phyloP scores from a whole-genome alignment of 2,888 invertebrate genomes.

The Onchidella celtica region DNA sequence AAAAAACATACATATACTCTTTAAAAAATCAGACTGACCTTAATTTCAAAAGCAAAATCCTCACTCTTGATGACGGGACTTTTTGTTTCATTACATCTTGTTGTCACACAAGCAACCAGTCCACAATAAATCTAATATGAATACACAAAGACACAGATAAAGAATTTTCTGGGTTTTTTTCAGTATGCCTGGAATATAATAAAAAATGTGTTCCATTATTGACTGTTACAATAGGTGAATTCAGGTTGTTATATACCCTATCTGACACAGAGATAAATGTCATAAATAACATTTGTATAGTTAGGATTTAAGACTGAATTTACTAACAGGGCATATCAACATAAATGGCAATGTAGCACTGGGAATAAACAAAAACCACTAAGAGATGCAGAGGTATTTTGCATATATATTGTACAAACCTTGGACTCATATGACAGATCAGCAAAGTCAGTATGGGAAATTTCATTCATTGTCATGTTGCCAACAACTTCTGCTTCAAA shows the following conservation, averaged over 20 bases:
- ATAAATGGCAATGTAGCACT: too few species aligned
- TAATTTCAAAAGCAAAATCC: constrained; percentile 60
- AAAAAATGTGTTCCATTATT: background rate
- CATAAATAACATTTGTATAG: too few species aligned
- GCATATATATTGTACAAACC: constrained; percentile 4
- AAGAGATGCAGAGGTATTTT: too few species aligned
- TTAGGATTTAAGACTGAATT: too few species aligned
- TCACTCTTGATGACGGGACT: constrained; percentile 57
- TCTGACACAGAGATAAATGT: too few species aligned
- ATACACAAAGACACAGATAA: background rate
- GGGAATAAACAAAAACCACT: too few species aligned
- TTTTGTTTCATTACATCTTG: constrained; percentile 56
- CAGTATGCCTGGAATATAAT: too few species aligned
- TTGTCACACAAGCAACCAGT: constrained; percentile 57
- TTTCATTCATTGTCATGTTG: constrained; percentile 48
- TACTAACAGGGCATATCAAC: too few species aligned
- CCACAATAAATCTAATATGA: constrained; percentile 61
- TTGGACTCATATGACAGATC: constrained; percentile 6
- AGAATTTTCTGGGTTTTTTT: too few species aligned
- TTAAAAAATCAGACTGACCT: too few species aligned
- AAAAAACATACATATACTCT: too few species aligned
- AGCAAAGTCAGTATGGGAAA: constrained; percentile 14
- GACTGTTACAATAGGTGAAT: background rate
- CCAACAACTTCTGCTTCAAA: constrained; percentile 13
- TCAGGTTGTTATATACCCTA: background rate